phyloP scores from a whole-genome alignment of 2,888 invertebrate species.

The Leucania comma region DNA sequence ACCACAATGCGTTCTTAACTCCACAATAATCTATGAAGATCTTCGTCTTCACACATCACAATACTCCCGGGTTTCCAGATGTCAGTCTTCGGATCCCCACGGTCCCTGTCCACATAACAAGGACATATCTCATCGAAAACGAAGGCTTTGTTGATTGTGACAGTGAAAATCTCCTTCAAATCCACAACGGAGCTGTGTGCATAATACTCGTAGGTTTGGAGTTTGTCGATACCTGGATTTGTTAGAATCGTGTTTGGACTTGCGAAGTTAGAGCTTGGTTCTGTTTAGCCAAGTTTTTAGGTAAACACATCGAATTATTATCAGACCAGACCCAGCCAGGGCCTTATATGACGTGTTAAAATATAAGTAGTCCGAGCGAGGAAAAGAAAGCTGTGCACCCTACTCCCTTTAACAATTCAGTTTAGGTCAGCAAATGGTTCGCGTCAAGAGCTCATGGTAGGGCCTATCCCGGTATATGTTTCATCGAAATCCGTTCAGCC shows the following conservation, averaged over 20 bases:
- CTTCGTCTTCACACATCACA: constrained; percentile 28
- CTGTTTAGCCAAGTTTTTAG: background rate
- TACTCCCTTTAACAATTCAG: too few species aligned
- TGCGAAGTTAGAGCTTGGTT: constrained; percentile 12
- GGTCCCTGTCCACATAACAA: constrained; percentile 34
- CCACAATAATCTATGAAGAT: constrained; percentile 27
- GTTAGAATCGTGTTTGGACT: constrained; percentile 19
- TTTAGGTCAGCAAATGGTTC: too few species aligned
- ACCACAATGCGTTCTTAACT: constrained; percentile 13
- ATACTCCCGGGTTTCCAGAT: constrained; percentile 28
- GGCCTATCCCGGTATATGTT: too few species aligned
- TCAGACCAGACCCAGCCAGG: too few species aligned
- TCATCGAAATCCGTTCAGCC: too few species aligned
- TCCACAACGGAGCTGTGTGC: constrained; percentile 40
- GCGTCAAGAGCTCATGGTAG: too few species aligned
- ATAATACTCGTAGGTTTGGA: constrained; percentile 19
- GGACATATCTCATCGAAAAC: constrained; percentile 48
- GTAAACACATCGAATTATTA: background rate
- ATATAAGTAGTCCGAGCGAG: too few species aligned
- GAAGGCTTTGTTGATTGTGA: constrained; percentile 58
- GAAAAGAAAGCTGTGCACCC: too few species aligned
- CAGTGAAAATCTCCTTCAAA: constrained; percentile 52
- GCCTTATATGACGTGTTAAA: too few species aligned
- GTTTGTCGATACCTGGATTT: constrained; percentile 37
- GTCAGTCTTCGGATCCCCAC: constrained; percentile 16